Base-by-base conservation (phyloP, 2,113 vertebrate species). In the Strix uralensis region DNA sequence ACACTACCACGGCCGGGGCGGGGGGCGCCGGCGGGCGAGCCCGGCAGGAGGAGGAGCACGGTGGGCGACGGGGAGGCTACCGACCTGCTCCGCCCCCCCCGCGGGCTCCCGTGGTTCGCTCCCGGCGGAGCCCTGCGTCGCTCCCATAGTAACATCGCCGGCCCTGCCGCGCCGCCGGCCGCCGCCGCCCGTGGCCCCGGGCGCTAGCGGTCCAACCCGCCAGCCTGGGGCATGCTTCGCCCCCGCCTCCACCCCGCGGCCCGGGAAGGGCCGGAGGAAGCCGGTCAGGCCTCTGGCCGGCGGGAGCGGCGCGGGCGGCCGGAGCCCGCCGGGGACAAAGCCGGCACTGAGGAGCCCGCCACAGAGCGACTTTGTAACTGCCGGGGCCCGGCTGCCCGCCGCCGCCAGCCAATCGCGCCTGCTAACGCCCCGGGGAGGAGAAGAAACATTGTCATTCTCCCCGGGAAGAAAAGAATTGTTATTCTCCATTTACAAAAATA, bases 141-240 rank as follows among this genome's bases (percentile, higher is more conserved):
- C 97, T 91, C 97, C 97, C 97, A 96, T 96, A 42, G 94, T 66
- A 91, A 90, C 97, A 97, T 93, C 36, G 59, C 90, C 67, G 3
- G 44, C 40, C 62, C 34, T 4, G 29, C 55, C 20, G 71, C 42
- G 36, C 40, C 38, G 49, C 42, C 27, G 42, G 38, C 57, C 27
- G 63, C 61, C 20, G 36, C 55, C 18, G 59, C 74, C 70, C 55
- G 55, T 29, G 51, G 74, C 34, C 13, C 63, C 51, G 36, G 46
- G 21, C 58, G 38, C 30, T 26, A 40, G 59, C 70, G 20, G 40
- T 36, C 59, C 10, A 22, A 27, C 2, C 52, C 82, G 67, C 59
- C 71, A 14, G 66, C 22, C 54, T 22, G 47, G 49, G 74, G 52
- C 72, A 30, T 8, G 23, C 77, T 54, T 17, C 67, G 69, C 15